These are phyloP conservation scores for Phocides pigmalion DNA, from an alignment of 1,140 invertebrate genomes.

Conservation along the genomic window DNA sequence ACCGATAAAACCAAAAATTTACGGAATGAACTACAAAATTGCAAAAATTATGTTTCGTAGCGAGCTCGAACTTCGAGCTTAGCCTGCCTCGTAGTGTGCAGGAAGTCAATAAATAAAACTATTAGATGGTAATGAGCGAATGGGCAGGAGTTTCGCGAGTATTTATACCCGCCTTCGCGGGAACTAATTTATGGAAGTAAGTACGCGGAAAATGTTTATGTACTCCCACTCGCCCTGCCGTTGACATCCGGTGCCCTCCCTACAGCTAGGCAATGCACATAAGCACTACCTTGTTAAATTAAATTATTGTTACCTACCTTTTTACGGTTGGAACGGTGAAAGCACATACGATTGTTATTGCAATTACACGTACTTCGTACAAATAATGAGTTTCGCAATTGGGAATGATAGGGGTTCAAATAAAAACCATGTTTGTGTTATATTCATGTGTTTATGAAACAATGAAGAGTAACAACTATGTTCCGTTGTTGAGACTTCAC, in stretches of 20 bases:
- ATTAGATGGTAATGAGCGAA: conserved; percentile 69
- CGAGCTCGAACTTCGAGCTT: conserved; percentile 9
- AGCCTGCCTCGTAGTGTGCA: conserved; percentile 46
- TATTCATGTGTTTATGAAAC: no score
- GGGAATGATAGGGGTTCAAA: neutral
- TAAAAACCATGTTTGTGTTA: neutral
- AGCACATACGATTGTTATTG: conserved; percentile 15
- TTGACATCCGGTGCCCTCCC: conserved; percentile 69
- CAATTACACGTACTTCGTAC: neutral
- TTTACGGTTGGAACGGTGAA: conserved; percentile 7
- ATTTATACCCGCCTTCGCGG: conserved; percentile 78
- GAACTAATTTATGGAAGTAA: conserved; percentile 82
- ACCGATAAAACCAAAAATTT: no score
- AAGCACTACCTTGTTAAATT: conserved; percentile 24
- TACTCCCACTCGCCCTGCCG: conserved; percentile 53
- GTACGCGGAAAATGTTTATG: conserved; percentile 82
- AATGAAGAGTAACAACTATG: neutral
- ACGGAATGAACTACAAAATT: neutral
- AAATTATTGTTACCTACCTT: conserved; percentile 11
- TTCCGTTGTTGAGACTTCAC: no score
- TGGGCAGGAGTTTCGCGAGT: conserved; percentile 62
- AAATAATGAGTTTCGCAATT: neutral
- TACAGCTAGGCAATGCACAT: conserved; percentile 28
- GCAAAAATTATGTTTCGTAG: no score
- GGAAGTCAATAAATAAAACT: conserved; percentile 70